A percentile compares a stretch with the other conserved stretches of the same genome.
phyloP scores from a whole-genome alignment of 23 tunicate species.

The Botrylloides violaceus region DNA sequence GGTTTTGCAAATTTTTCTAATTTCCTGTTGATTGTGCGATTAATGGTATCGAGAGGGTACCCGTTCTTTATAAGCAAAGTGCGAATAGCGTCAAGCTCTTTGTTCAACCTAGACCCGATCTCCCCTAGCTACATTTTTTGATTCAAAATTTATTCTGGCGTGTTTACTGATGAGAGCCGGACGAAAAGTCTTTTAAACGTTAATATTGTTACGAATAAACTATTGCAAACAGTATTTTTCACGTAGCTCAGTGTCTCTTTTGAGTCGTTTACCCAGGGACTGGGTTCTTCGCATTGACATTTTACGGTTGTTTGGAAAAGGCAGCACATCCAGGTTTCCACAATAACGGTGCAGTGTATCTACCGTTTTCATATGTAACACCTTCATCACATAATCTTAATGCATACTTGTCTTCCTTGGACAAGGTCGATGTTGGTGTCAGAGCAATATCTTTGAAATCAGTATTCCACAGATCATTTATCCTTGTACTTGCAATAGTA shows the following conservation, averaged over 20 bases:
- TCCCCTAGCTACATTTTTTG: too few relatives aligned
- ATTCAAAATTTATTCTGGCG: too few relatives aligned
- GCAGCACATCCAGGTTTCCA: background rate
- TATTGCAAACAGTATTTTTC: background rate
- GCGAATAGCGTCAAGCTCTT: too few relatives aligned
- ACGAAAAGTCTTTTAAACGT: too few relatives aligned
- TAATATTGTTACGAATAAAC: too few relatives aligned
- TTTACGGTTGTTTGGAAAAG: background rate
- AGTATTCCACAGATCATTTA: background rate
- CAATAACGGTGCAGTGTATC: background rate
- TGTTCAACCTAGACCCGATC: too few relatives aligned
- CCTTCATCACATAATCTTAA: background rate
- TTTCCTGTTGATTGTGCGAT: too few relatives aligned
- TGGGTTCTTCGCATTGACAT: background rate
- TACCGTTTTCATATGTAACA: background rate
- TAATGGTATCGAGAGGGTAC: too few relatives aligned
- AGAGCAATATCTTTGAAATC: background rate
- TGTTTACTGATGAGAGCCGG: too few relatives aligned
- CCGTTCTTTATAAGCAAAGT: too few relatives aligned
- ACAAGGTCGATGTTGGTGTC: background rate
- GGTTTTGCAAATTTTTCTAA: too few relatives aligned
- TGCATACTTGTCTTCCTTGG: background rate
- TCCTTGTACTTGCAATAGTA: background rate
- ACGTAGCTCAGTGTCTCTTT: background rate
- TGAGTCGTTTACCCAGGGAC: background rate